Evolutionary conservation across 2,888 invertebrate genomes (phyloP).

Genomic region (Osedax frankpressi): DNA sequence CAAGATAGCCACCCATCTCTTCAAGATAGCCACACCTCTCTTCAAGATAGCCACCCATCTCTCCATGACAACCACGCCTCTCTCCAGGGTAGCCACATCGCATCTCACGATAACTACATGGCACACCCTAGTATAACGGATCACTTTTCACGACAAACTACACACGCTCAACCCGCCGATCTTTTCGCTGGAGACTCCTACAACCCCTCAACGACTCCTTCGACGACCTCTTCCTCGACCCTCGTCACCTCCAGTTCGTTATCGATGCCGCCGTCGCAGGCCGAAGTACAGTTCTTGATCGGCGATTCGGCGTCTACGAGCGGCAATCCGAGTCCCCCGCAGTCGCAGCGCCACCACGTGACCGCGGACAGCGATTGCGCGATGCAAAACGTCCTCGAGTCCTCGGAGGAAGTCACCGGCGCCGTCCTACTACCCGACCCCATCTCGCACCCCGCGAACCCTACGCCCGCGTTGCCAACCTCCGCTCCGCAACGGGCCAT

Average conservation of each 20-base stretch:
- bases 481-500: too few relatives aligned
- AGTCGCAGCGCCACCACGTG: background rate
- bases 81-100: too few relatives aligned
- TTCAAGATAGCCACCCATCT: too few relatives aligned
- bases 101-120: too few relatives aligned
- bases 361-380: background rate
- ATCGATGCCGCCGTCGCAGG: background rate
- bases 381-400: background rate
- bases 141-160: too few relatives aligned
- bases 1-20: too few relatives aligned
- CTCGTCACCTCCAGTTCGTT: slow-evolving; percentile 7
- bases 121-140: too few relatives aligned
- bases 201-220: background rate
- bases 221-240: background rate
- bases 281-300: slow-evolving; percentile 21
- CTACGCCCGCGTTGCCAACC: too few relatives aligned
- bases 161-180: too few relatives aligned
- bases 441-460: background rate
- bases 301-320: slow-evolving; percentile 24
- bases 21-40: too few relatives aligned
- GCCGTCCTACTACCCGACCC: background rate
- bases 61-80: too few relatives aligned
- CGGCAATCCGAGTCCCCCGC: background rate
- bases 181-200: too few relatives aligned
- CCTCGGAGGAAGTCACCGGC: background rate